Conservation (phyloP, 2,888 invertebrate species). For the Nemurella pictetii region DNA sequence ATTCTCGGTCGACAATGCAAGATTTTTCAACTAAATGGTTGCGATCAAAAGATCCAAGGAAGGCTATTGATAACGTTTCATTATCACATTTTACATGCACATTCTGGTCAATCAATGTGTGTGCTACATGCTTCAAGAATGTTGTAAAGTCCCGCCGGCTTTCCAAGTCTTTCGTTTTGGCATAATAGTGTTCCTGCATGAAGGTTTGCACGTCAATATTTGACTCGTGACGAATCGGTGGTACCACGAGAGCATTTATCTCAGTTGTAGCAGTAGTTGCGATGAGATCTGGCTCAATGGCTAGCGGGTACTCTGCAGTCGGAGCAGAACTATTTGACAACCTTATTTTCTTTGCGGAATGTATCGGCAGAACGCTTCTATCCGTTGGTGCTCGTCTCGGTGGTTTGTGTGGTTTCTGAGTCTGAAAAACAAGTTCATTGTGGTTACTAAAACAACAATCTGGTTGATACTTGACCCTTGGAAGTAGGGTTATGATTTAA, state of each 20-base stretch:
- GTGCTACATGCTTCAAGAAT: neutral
- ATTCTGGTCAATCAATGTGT: neutral
- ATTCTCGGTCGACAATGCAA: neutral
- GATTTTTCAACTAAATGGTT: slow-evolving; percentile 15
- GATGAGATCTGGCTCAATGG: neutral
- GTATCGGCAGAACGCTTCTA: neutral
- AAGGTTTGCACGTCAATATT: neutral
- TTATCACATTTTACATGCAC: neutral
- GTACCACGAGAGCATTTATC: neutral
- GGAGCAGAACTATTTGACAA: neutral
- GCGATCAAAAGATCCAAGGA: neutral
- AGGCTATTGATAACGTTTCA: neutral
- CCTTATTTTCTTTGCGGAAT: neutral
- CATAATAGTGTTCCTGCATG: neutral
- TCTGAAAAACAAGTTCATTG: neutral
- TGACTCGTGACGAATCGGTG: neutral
- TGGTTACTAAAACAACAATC: neutral
- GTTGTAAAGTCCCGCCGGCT: too few species aligned
- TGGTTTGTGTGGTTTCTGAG: neutral
- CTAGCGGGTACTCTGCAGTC: neutral
- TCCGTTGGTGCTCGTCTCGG: neutral
- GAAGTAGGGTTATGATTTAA: neutral
- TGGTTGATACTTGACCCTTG: too few species aligned
- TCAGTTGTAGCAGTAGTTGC: neutral
- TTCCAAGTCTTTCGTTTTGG: neutral